Evolutionary conservation across 1,140 invertebrate genomes (phyloP), one percentile per base, ranked within the genome.

Genomic region (Pinna nobilis): DNA sequence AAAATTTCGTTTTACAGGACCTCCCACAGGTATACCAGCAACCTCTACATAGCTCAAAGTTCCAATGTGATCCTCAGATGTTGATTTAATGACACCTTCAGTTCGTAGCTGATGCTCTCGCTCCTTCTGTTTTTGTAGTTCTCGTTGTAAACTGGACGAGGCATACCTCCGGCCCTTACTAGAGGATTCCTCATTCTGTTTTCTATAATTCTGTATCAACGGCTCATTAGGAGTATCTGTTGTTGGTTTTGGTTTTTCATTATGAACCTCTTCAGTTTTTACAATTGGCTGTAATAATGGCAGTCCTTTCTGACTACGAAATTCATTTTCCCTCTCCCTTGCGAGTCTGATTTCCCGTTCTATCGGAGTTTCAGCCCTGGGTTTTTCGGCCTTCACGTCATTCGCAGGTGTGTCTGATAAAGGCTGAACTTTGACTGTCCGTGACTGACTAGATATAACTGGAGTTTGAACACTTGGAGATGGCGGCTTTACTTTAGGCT

Each of bases 301-400:
- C 57, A 86, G 74, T 39, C 85, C 85, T 81, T 87, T 87, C 25
- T 67, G 49, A 53, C 74, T 28, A 41, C 90, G 81, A 33, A 91
- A 83, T 74, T 91, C 91, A 70, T 91, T 91, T 81, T 92, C 91
- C 39, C 91, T 78, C 66, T 92, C 91, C 59, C 86, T 81, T 3
- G 89, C 86, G 28, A 92, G 70, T 55, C 91, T 86, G 41, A 92
- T 92, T 79, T 92, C 91, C 33, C 90, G 81, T 78, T 92, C 91
- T 70, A 92, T 91, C 9, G 91, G 91, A 23, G 91, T 91, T 82
- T 92, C 91, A 77, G 66, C 55, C 33, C 53, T 65, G 30, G 60
- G 68, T 47, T 72, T 65, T 30, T 49, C 41, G 6, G 28, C 28
- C 25, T 7, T 25, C 35, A 47, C 9, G 11, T 57, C 70, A 25